Base-by-base conservation (phyloP, 2,888 invertebrate genomes). In the Sarcophaga variegata region DNA sequence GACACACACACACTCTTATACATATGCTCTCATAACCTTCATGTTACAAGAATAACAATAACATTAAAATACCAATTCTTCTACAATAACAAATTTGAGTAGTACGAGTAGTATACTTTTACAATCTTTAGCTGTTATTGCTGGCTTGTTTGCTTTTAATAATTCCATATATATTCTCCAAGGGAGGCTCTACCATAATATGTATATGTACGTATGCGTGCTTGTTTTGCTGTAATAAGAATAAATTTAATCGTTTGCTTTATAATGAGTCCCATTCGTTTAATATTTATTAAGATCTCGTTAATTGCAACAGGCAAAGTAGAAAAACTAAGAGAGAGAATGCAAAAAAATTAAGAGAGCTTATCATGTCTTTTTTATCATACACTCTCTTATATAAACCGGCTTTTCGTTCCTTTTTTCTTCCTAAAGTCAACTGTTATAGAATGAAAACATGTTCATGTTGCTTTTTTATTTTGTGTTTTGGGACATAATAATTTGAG, bases 261-360 rank as follows among this genome's bases (percentile, higher is more conserved):
- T 81, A 78, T 69, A 81, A 78, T 81, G 78, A 85, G 82, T 79
- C 78, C 75, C 82, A 79, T 85, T 82, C 82, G 78, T 85, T 69
- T 81, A 78, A 49, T 27, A 82, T 77, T 76, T 81, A 37, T 81
- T 85, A 79, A 82, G 75, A 75, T 60, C 49, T 64, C 59, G 81
- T 79, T 83, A 78, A 82, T 66, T 22, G 78, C 80, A 54, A 74
- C 59, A 71, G 22, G 60, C 59, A 60, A 66, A 64, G 59, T 59
- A 64, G 49, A 14, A 49, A 14, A 49, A 12, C 14, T n/a, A 62
- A 27, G 20, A 59, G 60, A 76, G 47, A 49, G 25, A 25, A n/a
- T 74, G 0, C 3, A 59, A 45, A 59, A 70, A 8, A 20, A 20
- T 14, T 4, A 49, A 12, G 12, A 3, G 45, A 1, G 37, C 49